Base-by-base conservation (phyloP, 2,113 vertebrate genomes). In the Callithrix jacchus region DNA sequence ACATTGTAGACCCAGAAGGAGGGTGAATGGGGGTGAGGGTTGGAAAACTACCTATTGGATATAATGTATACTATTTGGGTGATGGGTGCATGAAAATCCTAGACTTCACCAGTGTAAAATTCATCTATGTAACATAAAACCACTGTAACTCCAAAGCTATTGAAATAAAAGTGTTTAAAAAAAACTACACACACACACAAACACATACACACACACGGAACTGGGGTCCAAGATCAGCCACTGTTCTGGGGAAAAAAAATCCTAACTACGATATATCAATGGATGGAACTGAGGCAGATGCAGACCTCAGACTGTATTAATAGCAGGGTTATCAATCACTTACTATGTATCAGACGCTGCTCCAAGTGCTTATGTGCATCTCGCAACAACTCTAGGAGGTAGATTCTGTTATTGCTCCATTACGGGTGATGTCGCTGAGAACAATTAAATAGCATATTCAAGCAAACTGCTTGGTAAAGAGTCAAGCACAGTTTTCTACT, bases 221-320 rank as follows among this genome's bases (percentile, higher is more conserved):
- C 16, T 66, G 25, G 11, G 54, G 84, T 61, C 74, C 16, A n/a
- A 45, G 23, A 66, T 35, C 4, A 42, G 20, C 6, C 68, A 12
- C 14, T 81, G 27, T 1, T 7, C 70, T 52, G 6, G 25, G 8
- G 37, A 82, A 23, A 52, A 85, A 45, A 45, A 12, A 32, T 42
- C 7, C 21, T 23, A 37, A 10, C 49, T 5, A 0, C 1, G 1
- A 37, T 20, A 1, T 10, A 20, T 85, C 35, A 16, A 0, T 35
- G 27, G 40, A 5, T 12, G 45, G 74, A 54, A 8, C 70, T 3
- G 8, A 81, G 37, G 12, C 61, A 2, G 1, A 30, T 0, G 2
- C 16, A 10, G 56, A 25, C 27, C 12, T 35, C 13, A 1, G 0
- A 7, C 5, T 8, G 52, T 73, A 8, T 23, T 18, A 54, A 56